Base-by-base conservation (phyloP, 2,113 vertebrate genomes). In the Percina caprodes region DNA sequence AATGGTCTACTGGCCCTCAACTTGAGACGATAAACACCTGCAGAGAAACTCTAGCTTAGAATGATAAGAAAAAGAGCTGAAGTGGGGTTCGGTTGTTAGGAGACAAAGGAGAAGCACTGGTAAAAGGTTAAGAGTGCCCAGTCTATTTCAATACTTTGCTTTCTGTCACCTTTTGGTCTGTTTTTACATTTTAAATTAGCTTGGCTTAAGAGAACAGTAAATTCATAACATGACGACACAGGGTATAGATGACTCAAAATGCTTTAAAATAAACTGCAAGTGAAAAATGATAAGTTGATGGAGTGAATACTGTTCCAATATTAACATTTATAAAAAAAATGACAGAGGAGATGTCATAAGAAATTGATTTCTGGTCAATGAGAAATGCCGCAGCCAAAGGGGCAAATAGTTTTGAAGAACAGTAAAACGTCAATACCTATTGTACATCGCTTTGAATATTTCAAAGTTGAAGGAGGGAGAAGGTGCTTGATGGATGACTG, bases 11-110 rank as follows among this genome's bases (percentile, higher is more conserved):
- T 63, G 58, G 84, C 63, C 77, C 75, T 79, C 62, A 61, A 72
- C 86, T 89, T 58, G 71, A 69, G 79, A 82, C 59, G 54, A 91
- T 92, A 91, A 89, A 91, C 81, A 88, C 84, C 86, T 77, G 78
- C 80, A 80, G 74, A 82, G 82, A 83, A 82, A 84, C 75, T 86
- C 79, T 68, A 71, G 87, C 79, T 78, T 46, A 33, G 58, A 74
- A 77, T 55, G 82, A 78, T 52, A 61, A 80, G 69, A 83, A 73
- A 71, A 81, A 84, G 77, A 42, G 39, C 39, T 83, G 77, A 35
- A 85, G 79, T 80, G 76, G 55, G 73, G 66, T 75, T 48, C 45
- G 80, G 76, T 86, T 85, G 82, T 85, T 88, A 77, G 74, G 55
- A 81, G 74, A 86, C 69, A 69, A 85, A 84, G 69, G 42, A 69